Evolutionary conservation across 2,888 invertebrate genomes (phyloP), one percentile per base, ranked within the genome.

Genomic region (Ormyrus nitidulus): DNA sequence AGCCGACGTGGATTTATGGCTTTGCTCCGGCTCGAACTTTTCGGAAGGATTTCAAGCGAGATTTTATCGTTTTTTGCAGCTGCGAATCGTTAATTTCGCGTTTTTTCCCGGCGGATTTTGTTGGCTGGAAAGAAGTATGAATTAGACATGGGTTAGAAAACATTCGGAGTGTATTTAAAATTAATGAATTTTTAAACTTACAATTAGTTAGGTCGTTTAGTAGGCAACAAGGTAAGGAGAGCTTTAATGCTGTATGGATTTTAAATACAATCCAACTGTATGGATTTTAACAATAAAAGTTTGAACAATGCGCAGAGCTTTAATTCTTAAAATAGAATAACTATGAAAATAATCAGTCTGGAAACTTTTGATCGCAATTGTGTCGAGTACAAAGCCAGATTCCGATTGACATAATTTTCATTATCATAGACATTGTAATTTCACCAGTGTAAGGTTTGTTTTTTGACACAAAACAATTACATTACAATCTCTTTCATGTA

Each of bases 321-420:
- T 46, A 69, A 13, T n/a, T 46, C 44, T 68, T 44, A 8, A 44
- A 34, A 54, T 54, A 51, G 54, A 68, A 68, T 68, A 10, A 11
- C 6, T 34, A 8, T n/a, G 59, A 53, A 34, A 61, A 71, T 61
- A 71, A 61, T 61, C 9, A 49, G 69, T 69, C 58, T 69, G 69
- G 58, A 69, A 69, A 58, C 56, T 58, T 58, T 58, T 34, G 61
- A 61, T 71, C 71, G 34, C 61, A 34, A 61, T 61, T 69, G 69
- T 56, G 5, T 48, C 6, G n/a, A 56, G 5, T 48, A 58, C 58
- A 69, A 72, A 72, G 11, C 13, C 11, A 72, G 54, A 34, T 54
- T 49, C 5, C 46, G 62, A 59, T 53, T 72, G 71, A 53, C 71
- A 62, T 72, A 62, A 51, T 61, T 72, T 72, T 51, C 13, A 72